Percentiles rank a stretch among this genome's conserved stretches.
phyloP scores from a whole-genome alignment of 2,888 invertebrate species.

The Protophormia terraenovae region DNA sequence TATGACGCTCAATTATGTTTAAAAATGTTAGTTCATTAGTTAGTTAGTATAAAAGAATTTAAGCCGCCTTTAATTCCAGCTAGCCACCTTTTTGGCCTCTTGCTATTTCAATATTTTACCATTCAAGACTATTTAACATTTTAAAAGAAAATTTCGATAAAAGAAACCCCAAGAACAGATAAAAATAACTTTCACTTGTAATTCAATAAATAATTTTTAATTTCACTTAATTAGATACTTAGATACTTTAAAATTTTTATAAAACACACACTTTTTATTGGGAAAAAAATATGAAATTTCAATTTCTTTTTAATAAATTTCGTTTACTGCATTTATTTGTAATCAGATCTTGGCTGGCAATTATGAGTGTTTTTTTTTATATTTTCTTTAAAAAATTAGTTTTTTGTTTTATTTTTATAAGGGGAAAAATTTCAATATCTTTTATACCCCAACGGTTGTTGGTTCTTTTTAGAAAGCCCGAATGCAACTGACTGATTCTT shows the following conservation, averaged over 20 bases:
- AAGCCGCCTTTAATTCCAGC: constrained; percentile 22
- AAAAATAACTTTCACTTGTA: constrained; percentile 64
- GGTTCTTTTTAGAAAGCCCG: constrained; percentile 66
- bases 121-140: constrained; percentile 11
- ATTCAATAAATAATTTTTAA: constrained; percentile 39
- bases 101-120: background rate
- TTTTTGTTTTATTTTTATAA: background rate
- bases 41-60: constrained; percentile 7
- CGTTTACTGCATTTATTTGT: constrained; percentile 41
- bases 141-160: constrained; percentile 2
- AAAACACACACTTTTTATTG: constrained; percentile 27
- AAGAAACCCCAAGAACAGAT: constrained; percentile 59
- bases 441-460: constrained; percentile 1
- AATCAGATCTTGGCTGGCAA: background rate
- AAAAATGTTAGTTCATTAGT: too few species aligned
- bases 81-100: constrained; percentile 11
- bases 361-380: constrained; percentile 10
- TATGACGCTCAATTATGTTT: constrained; percentile 37
- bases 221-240: background rate
- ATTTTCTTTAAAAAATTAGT: background rate
- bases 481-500: constrained; percentile 66
- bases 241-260: too few species aligned
- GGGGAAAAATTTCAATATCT: background rate
- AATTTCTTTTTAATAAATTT: background rate
- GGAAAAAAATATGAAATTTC: background rate